Evolutionary conservation across 1,140 invertebrate genomes (phyloP).

Genomic region (Adelges cooleyi): DNA sequence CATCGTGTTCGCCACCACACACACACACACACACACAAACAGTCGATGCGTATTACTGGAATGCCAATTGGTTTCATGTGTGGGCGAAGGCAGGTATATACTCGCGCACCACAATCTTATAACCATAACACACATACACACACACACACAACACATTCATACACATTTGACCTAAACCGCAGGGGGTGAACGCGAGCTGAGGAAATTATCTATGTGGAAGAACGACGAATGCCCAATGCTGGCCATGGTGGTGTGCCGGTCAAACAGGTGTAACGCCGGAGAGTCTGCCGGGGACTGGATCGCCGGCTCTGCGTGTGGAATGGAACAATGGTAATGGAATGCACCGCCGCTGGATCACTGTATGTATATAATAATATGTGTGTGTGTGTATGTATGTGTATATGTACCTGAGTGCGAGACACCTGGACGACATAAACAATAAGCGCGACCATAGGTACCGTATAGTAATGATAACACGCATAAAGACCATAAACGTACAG

Average conservation of each 20-base stretch:
- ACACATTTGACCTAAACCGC: conserved; percentile 25
- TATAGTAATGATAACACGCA: too few species aligned
- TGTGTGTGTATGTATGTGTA: background rate
- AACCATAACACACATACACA: too few species aligned
- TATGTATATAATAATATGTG: too few species aligned
- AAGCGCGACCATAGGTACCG: background rate
- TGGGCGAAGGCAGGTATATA: background rate
- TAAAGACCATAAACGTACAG: background rate
- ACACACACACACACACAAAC: too few species aligned
- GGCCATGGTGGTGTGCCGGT: background rate
- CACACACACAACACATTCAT: too few species aligned
- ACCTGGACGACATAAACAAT: conserved; percentile 25
- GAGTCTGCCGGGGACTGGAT: conserved; percentile 26
- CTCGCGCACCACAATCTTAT: too few species aligned
- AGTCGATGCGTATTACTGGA: background rate
- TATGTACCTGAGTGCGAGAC: background rate
- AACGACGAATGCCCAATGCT: too few species aligned
- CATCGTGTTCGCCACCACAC: too few species aligned
- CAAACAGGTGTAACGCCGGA: conserved; percentile 22
- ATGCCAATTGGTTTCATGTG: conserved; percentile 28
- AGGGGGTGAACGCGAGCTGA: conserved; percentile 14
- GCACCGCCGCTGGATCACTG: background rate
- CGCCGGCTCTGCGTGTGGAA: background rate
- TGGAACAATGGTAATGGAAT: conserved; percentile 26
- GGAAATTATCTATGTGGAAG: too few species aligned